Evolutionary conservation across 2,888 invertebrate species (phyloP).

Genomic region (Saturnia japonica): DNA sequence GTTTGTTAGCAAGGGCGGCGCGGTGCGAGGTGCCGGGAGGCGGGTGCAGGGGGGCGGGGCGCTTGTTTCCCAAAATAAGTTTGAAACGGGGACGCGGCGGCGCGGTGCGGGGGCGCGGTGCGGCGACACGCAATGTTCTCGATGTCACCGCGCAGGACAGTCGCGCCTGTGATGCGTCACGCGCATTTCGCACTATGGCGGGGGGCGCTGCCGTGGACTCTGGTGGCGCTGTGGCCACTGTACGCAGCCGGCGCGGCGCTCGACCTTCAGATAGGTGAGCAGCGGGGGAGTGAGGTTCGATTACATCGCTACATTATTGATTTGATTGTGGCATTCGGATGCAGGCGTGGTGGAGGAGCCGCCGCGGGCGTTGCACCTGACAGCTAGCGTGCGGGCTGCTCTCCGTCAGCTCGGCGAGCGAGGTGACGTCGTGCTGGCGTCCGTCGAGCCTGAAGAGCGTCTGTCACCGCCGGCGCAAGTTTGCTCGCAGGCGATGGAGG

Average conservation of each 20-base stretch:
- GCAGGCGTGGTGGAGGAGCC: constrained; percentile 51
- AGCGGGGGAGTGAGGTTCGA: constrained; percentile 30
- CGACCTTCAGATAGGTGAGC: constrained; percentile 19
- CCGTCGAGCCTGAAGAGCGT: constrained; percentile 38
- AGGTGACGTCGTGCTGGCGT: constrained; percentile 24
- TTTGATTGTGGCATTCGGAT: not conserved
- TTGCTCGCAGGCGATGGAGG: constrained; percentile 33
- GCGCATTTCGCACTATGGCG: constrained; percentile 76
- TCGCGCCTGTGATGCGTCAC: constrained; percentile 81
- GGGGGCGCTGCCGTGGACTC: constrained; percentile 77
- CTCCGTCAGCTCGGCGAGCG: constrained; percentile 26
- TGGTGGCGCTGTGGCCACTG: constrained; percentile 82
- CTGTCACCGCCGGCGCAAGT: constrained; percentile 40
- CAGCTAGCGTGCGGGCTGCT: constrained; percentile 42
- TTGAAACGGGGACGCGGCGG: not conserved
- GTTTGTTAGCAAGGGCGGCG: not conserved
- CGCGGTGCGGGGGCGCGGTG: not conserved
- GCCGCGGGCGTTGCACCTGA: constrained; percentile 41
- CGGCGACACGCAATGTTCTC: constrained; percentile 40
- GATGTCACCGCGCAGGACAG: constrained; percentile 51
- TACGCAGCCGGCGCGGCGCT: constrained; percentile 87
- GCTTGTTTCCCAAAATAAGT: not conserved
- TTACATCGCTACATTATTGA: constrained; percentile 23
- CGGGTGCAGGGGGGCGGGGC: too few species aligned
- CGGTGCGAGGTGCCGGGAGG: not conserved